Conservation (phyloP, 2,797 vertebrate genomes). For the Acanthornis magna region DNA sequence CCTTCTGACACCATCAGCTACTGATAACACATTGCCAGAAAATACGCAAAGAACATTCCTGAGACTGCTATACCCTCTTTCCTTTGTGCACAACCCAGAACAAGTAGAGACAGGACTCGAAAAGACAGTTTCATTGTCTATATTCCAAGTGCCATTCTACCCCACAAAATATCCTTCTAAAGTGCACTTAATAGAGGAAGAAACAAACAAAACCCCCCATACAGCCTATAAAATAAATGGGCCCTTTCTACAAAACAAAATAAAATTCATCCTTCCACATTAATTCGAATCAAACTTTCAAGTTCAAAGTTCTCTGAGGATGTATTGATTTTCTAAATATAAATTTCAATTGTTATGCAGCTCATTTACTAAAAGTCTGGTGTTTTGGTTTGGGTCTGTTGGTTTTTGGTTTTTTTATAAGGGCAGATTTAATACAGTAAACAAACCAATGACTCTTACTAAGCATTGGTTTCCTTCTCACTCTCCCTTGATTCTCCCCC, state of each 20-base stretch:
- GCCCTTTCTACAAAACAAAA: not conserved
- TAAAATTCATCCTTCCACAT: not conserved
- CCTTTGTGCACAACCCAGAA: not conserved
- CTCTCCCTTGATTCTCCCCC: not conserved
- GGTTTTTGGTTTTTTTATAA: not conserved
- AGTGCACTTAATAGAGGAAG: not conserved
- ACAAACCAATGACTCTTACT: not conserved
- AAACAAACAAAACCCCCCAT: not conserved
- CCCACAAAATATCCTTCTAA: not conserved
- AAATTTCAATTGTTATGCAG: not conserved
- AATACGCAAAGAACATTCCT: not conserved
- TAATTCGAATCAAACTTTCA: not conserved
- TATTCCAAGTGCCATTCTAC: not conserved
- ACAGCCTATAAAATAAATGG: not conserved
- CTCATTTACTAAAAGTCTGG: not conserved
- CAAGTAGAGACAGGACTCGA: not conserved
- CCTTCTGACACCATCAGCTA: not conserved
- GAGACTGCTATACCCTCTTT: not conserved
- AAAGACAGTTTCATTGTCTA: not conserved
- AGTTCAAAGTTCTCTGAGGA: not conserved
- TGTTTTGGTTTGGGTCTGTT: not conserved
- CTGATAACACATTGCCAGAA: not conserved
- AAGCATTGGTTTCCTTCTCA: not conserved
- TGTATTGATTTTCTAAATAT: not conserved
- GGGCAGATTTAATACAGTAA: not conserved